Base-by-base conservation (phyloP, 2,113 vertebrate species). In the Petrocephalus zakoni region DNA sequence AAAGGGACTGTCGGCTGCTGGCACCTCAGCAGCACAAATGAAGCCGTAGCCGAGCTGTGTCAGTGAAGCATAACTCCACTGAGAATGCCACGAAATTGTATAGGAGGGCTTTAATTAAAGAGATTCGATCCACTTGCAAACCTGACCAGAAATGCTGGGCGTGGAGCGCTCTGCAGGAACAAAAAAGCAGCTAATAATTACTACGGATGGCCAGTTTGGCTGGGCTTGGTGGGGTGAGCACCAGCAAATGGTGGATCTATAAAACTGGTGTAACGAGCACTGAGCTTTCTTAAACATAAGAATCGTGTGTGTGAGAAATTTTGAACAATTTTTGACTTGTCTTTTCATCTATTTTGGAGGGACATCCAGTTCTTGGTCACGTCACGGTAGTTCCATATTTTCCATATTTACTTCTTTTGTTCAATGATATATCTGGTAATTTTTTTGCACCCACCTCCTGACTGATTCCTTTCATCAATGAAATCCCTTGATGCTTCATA, bases 181-280 rank as follows among this genome's bases (percentile, higher is more conserved):
- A 72, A 21, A 84, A 86, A 15, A 68, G 55, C 61, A 75, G 22
- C 61, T 68, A 89, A 85, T 68, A 89, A 85, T 64, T 58, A 52
- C 25, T 68, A 25, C 53, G 56, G 58, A 85, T 55, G 49, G 22
- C 6, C 10, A 42, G 10, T 52, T 17, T 13, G 25, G 72, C 53
- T 88, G 13, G 55, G 21, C 29, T 52, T 1, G 15, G 58, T 78
- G 42, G 5, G 25, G 49, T 68, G 6, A 42, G 47, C 29, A 10
- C 19, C 49, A 51, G 9, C 51, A 61, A 49, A 51, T 42, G 58
- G 21, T 3, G n/a, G 25, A 64, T 64, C 58, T 22, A 47, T 49
- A 78, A 88, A 56, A 78, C 72, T 55, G 34, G 53, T 58, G 22
- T 84, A 17, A 55, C 68, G 82, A 64, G 51, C 58, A 64, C 58